These are phyloP conservation scores for Yponomeuta malinellus DNA, from an alignment of 2,888 invertebrate genomes.

Conservation along the genomic window DNA sequence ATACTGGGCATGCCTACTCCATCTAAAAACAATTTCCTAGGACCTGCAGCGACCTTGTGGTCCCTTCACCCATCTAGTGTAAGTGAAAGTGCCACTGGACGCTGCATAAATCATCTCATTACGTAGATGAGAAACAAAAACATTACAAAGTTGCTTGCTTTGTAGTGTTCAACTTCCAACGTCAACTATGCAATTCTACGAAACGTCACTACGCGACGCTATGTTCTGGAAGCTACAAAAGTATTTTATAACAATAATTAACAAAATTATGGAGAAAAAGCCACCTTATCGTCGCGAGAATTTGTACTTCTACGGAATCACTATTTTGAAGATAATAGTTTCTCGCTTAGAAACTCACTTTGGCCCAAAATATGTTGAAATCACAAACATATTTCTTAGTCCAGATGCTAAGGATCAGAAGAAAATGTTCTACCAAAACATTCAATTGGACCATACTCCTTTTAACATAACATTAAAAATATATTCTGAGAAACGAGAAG, in stretches of 20 bases:
- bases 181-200: conserved; percentile 6
- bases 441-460: background rate
- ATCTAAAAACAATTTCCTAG: too few species aligned
- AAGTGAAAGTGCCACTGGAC: too few species aligned
- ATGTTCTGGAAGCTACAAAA: conserved; percentile 14
- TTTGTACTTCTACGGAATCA: conserved; percentile 14
- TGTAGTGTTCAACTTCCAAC: background rate
- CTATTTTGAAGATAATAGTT: conserved; percentile 9
- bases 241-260: conserved; percentile 2
- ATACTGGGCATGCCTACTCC: too few species aligned
- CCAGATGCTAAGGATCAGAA: background rate
- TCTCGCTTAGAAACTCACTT: conserved; percentile 9
- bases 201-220: conserved; percentile 14
- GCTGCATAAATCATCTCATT: too few species aligned
- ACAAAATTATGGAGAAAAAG: background rate
- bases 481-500: background rate
- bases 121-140: too few species aligned
- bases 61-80: too few species aligned
- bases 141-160: background rate
- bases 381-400: conserved; percentile 2
- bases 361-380: conserved; percentile 6
- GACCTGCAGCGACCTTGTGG: too few species aligned
- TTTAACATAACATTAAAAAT: conserved; percentile 14
- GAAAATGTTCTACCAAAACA: background rate
- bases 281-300: conserved; percentile 11